Conservation (phyloP, 2,888 invertebrate species). For the Stratiomys singularior region DNA sequence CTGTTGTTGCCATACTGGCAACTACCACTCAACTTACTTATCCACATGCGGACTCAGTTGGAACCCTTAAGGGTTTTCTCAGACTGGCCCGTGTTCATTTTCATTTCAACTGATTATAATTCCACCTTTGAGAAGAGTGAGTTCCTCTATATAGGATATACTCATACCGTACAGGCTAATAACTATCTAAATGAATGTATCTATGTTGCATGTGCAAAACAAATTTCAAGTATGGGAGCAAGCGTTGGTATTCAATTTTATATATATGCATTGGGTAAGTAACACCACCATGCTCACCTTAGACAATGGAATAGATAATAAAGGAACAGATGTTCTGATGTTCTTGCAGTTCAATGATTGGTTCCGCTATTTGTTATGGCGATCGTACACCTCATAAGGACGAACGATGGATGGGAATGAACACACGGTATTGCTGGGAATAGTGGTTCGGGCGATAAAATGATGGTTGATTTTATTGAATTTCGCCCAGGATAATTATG, state of each 20-base stretch:
- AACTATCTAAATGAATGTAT: background rate
- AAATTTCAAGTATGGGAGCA: background rate
- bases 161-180: background rate
- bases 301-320: constrained; percentile 30
- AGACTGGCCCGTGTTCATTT: constrained; percentile 1
- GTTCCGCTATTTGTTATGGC: constrained; percentile 27
- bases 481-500: too few species aligned
- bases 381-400: too few species aligned
- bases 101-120: constrained; percentile 33
- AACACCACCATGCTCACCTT: background rate
- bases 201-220: constrained; percentile 1
- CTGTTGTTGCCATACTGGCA: background rate
- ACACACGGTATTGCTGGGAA: background rate
- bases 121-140: background rate
- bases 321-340: constrained; percentile 36
- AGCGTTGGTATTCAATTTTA: background rate
- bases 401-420: background rate
- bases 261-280: background rate
- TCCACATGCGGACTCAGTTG: too few species aligned
- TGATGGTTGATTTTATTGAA: too few species aligned
- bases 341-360: constrained; percentile 5
- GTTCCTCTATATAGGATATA: background rate
- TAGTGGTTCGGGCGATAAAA: background rate
- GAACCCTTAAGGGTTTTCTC: constrained; percentile 27
- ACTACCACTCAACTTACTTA: too few species aligned